Evolutionary conservation across 2,113 vertebrate genomes (phyloP), one percentile per base, ranked within the genome.

Genomic region (Pangasianodon hypophthalmus): DNA sequence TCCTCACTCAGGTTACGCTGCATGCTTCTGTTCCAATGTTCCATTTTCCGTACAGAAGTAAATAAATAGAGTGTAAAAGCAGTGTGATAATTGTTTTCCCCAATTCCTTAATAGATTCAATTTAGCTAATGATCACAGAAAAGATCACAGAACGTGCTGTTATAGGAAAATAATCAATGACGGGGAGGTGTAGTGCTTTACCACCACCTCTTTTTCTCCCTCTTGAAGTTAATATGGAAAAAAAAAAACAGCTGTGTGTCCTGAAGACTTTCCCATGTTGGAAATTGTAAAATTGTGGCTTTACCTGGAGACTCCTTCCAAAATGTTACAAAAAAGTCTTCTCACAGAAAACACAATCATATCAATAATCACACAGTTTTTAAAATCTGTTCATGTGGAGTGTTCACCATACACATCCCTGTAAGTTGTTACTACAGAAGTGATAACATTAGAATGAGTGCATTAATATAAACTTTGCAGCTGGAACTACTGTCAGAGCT

Each of bases 1-100:
- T 52, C 75, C 85, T 82, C 82, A 29, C 88, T 85, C 83, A 85
- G 80, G 54, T 89, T 85, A 80, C 73, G 14, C 88, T 52, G 52
- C 71, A 52, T 77, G 83, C 75, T 89, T 54, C 56, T 79, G 58
- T 75, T 82, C 32, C 56, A 88, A n/a, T 64, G 37, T 64, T 84
- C 11, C 21, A 60, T 84, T 87, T 77, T 69, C 8, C 44, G 19
- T 84, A 75, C 26, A 85, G 86, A 85, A 44, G 52, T 81, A 87
- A 19, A 69, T 81, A 69, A 80, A 64, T 29, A 29, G 13, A 19
- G 26, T 60, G 77, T 87, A 84, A 87, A 58, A 79, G 6, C 46
- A 58, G 64, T 56, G 56, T 60, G 64, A 77, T 86, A 46, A 75
- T 73, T 64, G 32, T 85, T 86, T 86, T n/a, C 75, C 52, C 41